Percentiles rank a stretch among this genome's conserved stretches.
phyloP scores from a whole-genome alignment of 92 coral and sea anemone genomes.

The Porites lobata region DNA sequence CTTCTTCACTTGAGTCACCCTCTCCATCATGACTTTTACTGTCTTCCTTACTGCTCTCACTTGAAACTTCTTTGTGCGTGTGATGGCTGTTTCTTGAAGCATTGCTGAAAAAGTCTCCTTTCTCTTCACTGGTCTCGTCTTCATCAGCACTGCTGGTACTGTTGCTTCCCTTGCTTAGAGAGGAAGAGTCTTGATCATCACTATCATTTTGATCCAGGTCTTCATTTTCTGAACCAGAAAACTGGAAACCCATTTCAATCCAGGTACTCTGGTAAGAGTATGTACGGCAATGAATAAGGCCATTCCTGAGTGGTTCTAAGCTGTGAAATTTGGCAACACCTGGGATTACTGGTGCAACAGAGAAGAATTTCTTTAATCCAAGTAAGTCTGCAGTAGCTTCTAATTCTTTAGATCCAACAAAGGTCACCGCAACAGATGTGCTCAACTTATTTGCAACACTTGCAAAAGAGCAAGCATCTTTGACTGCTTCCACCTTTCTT shows the following conservation, averaged over 20 bases:
- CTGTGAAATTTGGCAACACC: constrained; percentile 67
- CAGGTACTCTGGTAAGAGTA: constrained; percentile 56
- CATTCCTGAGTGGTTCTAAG: constrained; percentile 60
- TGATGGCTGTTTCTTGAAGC: not conserved
- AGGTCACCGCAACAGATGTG: constrained; percentile 50
- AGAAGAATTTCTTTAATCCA: constrained; percentile 44
- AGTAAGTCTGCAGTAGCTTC: constrained; percentile 30
- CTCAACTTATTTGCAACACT: constrained; percentile 51
- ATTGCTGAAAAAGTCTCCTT: constrained; percentile 18
- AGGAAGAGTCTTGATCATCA: constrained; percentile 9
- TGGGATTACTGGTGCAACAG: constrained; percentile 49
- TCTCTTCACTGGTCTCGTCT: constrained; percentile 12
- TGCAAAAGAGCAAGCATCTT: constrained; percentile 68
- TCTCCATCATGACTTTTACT: constrained; percentile 16
- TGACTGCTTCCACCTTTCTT: constrained; percentile 44
- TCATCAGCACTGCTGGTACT: not conserved
- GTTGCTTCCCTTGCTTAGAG: no score
- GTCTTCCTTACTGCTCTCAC: constrained; percentile 22
- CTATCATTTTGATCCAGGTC: constrained; percentile 28
- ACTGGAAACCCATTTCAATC: constrained; percentile 44
- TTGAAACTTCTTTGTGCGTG: not conserved
- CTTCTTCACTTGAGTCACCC: constrained; percentile 7
- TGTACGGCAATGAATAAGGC: constrained; percentile 46
- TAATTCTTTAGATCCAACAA: constrained; percentile 31
- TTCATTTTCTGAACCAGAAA: constrained; percentile 33